Conservation (phyloP, 2,888 invertebrate species). For the Camptogramma bilineatum region DNA sequence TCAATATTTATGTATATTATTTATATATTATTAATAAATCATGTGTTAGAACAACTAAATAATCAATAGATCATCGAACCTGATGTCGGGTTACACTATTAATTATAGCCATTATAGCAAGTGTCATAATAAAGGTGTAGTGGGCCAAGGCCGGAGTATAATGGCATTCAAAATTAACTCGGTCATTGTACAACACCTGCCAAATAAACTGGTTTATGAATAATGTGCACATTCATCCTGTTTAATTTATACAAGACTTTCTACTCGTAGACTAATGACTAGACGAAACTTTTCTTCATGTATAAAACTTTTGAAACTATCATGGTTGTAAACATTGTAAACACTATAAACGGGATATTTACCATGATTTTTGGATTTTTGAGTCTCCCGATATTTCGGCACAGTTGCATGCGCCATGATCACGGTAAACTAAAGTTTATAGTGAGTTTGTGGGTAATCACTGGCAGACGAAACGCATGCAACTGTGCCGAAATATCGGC, state of each 20-base stretch:
- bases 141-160: conserved; percentile 45
- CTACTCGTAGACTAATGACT: neutral
- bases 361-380: no score
- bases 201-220: conserved; percentile 36
- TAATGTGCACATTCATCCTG: conserved; percentile 7
- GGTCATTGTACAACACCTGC: conserved; percentile 38
- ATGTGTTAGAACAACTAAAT: conserved; percentile 12
- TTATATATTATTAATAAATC: conserved; percentile 13
- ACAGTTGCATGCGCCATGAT: no score
- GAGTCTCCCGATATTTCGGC: no score
- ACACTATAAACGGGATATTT: no score
- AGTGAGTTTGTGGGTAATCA: no score
- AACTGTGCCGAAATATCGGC: no score
- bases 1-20: neutral
- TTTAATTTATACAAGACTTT: neutral
- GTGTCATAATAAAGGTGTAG: conserved; percentile 39
- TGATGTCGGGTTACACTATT: conserved; percentile 46
- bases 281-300: neutral
- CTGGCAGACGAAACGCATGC: no score
- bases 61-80: conserved; percentile 39
- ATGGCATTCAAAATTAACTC: conserved; percentile 34
- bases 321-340: no score
- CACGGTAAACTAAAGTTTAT: no score
- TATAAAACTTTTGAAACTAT: neutral
- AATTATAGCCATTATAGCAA: conserved; percentile 45